Conservation (phyloP, 1,140 invertebrate species). For the Temnothorax nylanderi region DNA sequence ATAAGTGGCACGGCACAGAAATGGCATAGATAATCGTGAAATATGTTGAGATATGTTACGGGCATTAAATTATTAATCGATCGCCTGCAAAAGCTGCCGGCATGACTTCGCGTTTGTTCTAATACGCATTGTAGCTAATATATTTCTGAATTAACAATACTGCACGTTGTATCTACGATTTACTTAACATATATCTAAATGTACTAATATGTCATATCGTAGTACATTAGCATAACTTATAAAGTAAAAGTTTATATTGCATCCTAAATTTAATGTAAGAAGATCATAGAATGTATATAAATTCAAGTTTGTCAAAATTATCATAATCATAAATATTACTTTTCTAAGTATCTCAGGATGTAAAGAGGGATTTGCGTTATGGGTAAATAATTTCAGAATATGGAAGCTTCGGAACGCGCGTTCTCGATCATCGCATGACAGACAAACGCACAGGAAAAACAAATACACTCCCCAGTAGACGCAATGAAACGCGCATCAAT, state of each 20-base stretch:
- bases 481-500: conserved; percentile 41
- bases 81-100: conserved; percentile 29
- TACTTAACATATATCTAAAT: background rate
- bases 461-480: background rate
- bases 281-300: background rate
- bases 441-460: conserved; percentile 3
- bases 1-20: conserved; percentile 19
- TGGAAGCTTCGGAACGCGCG: background rate
- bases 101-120: background rate
- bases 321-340: background rate
- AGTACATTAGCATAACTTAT: background rate
- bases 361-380: background rate
- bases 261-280: background rate
- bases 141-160: conserved; percentile 9
- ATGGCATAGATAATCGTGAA: conserved; percentile 35
- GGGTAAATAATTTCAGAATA: conserved; percentile 8
- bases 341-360: background rate
- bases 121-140: background rate
- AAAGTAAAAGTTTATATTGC: background rate
- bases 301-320: background rate
- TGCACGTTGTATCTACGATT: background rate
- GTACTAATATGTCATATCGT: background rate
- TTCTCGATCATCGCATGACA: conserved; percentile 1
- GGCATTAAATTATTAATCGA: conserved; percentile 42
- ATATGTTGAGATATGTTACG: conserved; percentile 13